Base-by-base conservation (phyloP, 92 coral and sea anemone species). In the Palythoa heliodiscus region DNA sequence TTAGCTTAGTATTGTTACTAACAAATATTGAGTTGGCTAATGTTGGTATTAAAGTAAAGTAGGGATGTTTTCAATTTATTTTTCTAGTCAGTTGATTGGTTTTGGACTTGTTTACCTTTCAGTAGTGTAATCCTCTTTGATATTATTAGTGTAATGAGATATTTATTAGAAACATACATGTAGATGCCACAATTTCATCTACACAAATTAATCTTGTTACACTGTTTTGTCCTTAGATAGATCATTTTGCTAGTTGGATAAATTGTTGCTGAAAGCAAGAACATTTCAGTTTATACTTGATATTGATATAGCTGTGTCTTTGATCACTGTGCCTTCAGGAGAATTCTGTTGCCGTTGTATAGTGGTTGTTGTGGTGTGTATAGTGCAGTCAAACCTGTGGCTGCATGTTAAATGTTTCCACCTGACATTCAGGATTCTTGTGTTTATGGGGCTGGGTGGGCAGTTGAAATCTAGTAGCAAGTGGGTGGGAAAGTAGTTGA, bases 401-500 rank as follows among this genome's bases (percentile, higher is more conserved):
- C 83, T 60, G 83, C 25, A 17, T 29, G 29, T 77, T 77, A 3
- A 43, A 57, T 58, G 15, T 77, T 19, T 77, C 54, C 57, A 9
- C 83, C 83, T 78, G 83, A 78, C 52, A 78, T 78, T 78, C 83
- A 78, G 83, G 83, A 2, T 48, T 25, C 37, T 2, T 75, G 63
- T 50, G 76, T 72, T 9, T 75, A 14, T 50, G 24, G 11, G 53
- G 35, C 47, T 38, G 70, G 19, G 70, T 29, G 54, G 82, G 69
- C 25, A 19, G 24, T 63, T 17, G 69, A 19, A 5, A 11, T 63
- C 19, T 57, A 54, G 82, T 43, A 6, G 5, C 37, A 14, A 35
- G 55, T 2, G 15, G 39, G 19, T 39, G 83, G 83, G 57, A 13
- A 14, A 37, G 23, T 40, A 64, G 20, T 48, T 52, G 70, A 68